Percentiles rank a stretch among this genome's conserved stretches.
Evolutionary conservation across 2,113 vertebrate species (phyloP).

Genomic region (Cisticola juncidis): DNA sequence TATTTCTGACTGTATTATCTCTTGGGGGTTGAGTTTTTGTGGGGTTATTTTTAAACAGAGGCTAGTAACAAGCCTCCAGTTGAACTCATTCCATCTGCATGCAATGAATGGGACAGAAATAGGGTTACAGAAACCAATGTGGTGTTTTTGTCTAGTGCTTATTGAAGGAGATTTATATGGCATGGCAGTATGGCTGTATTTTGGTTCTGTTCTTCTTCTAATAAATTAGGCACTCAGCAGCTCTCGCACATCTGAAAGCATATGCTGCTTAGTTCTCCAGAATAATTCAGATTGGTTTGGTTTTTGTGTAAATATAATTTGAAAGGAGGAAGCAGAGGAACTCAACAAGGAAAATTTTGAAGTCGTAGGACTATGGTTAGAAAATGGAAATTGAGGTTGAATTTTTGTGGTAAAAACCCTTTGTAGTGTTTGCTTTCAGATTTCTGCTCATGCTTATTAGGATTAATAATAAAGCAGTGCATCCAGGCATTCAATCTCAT

Average conservation of each 20-base stretch:
- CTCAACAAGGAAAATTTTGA: background rate
- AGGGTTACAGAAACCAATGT: fast-evolving
- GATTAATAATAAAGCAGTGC: background rate
- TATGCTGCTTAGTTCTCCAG: background rate
- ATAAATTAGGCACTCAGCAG: background rate
- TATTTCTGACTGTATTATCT: background rate
- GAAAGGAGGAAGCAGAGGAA: background rate
- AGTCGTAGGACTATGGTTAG: background rate
- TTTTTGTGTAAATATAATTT: background rate
- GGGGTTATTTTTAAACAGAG: background rate
- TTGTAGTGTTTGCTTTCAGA: background rate
- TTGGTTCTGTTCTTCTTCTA: background rate
- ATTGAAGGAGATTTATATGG: background rate
- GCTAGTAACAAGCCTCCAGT: background rate
- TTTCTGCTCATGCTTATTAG: background rate
- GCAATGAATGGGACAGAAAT: background rate
- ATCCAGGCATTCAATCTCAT: background rate
- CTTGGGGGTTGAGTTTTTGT: background rate
- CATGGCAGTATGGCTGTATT: background rate
- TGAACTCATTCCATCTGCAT: background rate
- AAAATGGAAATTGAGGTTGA: background rate
- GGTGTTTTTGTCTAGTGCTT: background rate
- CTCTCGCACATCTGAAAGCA: background rate
- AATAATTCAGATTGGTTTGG: background rate
- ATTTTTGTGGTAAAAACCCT: background rate